Evolutionary conservation across 1,140 invertebrate species (phyloP).

Genomic region (Drosophila tristis): DNA sequence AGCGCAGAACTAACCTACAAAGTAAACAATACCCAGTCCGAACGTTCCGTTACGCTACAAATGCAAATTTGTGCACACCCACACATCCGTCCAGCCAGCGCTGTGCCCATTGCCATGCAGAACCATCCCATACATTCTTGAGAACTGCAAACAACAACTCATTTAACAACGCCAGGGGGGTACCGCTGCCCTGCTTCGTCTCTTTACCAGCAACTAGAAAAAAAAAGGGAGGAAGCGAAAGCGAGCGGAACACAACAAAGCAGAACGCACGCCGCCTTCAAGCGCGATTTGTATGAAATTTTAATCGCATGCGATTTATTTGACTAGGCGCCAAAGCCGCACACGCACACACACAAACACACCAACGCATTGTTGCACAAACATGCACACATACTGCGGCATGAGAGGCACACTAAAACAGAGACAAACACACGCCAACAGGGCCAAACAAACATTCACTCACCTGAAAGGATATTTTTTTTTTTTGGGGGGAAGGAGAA

Average conservation of each 20-base stretch:
- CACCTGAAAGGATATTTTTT: conserved; percentile 16
- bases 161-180: conserved; percentile 59
- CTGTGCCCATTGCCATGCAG: conserved; percentile 25
- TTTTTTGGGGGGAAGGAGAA: background rate
- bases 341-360: conserved; percentile 14
- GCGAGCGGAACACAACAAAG: conserved; percentile 28
- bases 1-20: conserved; percentile 66
- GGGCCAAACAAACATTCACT: background rate
- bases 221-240: conserved; percentile 14
- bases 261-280: conserved; percentile 39
- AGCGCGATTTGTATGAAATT: conserved; percentile 63
- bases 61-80: conserved; percentile 70
- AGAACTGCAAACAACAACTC: conserved; percentile 75
- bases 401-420: conserved; percentile 6
- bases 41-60: conserved; percentile 61
- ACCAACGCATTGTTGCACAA: conserved; percentile 12
- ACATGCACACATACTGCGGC: conserved; percentile 13
- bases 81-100: conserved; percentile 6
- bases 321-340: conserved; percentile 57
- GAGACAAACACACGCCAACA: background rate
- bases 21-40: conserved; percentile 66
- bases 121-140: conserved; percentile 16
- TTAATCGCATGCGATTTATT: conserved; percentile 79
- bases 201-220: conserved; percentile 41
- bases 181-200: background rate